phyloP scores from a whole-genome alignment of 2,888 invertebrate species.

The Rhogogaster chlorosoma region DNA sequence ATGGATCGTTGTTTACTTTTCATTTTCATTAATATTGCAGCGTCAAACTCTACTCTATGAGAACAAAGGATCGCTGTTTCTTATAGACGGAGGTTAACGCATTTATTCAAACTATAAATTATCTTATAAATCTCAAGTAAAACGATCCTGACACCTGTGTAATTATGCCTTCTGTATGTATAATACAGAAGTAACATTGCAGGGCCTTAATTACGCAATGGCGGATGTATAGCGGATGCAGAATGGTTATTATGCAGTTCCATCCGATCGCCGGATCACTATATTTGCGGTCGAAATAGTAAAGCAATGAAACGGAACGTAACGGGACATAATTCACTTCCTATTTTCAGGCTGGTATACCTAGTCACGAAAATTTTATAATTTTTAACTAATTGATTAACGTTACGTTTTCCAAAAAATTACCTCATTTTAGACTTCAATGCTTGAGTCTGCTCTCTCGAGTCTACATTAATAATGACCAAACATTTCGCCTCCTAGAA shows the following conservation, averaged over 20 bases:
- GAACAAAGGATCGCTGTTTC: constrained; percentile 1
- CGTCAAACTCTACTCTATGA: background rate
- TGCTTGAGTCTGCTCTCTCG: too few relatives aligned
- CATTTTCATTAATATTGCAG: background rate
- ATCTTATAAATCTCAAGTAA: constrained; percentile 37
- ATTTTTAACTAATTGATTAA: background rate
- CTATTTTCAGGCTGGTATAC: background rate
- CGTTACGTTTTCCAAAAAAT: background rate
- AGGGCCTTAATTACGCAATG: constrained; percentile 28
- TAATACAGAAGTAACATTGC: constrained; percentile 9
- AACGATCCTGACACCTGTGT: constrained; percentile 17
- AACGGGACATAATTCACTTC: background rate
- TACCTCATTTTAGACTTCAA: background rate
- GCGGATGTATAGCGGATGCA: constrained; percentile 21
- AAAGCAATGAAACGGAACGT: constrained; percentile 4
- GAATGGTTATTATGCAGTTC: constrained; percentile 33
- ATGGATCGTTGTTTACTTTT: background rate
- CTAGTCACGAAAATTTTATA: background rate
- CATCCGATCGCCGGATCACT: background rate
- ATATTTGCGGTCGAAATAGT: background rate
- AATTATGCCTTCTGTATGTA: constrained; percentile 2
- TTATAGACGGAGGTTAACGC: background rate
- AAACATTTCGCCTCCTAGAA: too few relatives aligned
- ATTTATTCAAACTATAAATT: constrained; percentile 18
- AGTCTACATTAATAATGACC: too few relatives aligned